Base-by-base conservation (phyloP, 1,140 invertebrate genomes). In the Neuroterus valhalla region DNA sequence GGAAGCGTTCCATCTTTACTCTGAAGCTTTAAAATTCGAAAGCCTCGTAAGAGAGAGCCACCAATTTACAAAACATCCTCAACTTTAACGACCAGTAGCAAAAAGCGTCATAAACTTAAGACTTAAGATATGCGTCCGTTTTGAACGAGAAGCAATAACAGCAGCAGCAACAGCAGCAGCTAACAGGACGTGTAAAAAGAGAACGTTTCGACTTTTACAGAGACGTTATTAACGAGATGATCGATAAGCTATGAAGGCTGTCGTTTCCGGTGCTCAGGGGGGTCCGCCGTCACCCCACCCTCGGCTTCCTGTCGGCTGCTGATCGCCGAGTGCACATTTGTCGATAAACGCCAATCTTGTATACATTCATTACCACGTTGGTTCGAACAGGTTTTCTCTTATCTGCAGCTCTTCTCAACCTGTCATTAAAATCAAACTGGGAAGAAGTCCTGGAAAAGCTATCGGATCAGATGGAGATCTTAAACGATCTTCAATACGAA, bases 281-380 rank as follows among this genome's bases (percentile, higher is more conserved):
- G 75, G 79, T 78, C 75, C 70, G 75, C 78, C 79, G 73, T 80
- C 80, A 77, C 75, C 80, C 80, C 73, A 78, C 72, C 72, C 70
- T 71, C 75, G 75, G 79, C 78, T 82, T 82, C 79, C 82, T 81
- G 80, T 81, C 78, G 74, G 76, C 70, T 70, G 77, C 74, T 79
- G 77, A 70, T 76, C 68, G 75, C 79, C 68, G 80, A 79, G 79
- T 77, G 62, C 78, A 77, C 82, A 83, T 85, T 82, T 81, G 83
- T 82, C 76, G 80, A 84, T 83, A 82, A 83, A 81, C 78, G 76
- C 70, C 76, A 74, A 80, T 81, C 75, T 81, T 75, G 74, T 76
- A 77, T 76, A 81, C 74, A 76, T 78, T 81, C 77, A 73, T 74
- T 74, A 23, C 69, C 68, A 38, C 68, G 67, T 55, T 38, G 44